Conservation (phyloP, 2,113 vertebrate genomes). For the Marmota monax region DNA sequence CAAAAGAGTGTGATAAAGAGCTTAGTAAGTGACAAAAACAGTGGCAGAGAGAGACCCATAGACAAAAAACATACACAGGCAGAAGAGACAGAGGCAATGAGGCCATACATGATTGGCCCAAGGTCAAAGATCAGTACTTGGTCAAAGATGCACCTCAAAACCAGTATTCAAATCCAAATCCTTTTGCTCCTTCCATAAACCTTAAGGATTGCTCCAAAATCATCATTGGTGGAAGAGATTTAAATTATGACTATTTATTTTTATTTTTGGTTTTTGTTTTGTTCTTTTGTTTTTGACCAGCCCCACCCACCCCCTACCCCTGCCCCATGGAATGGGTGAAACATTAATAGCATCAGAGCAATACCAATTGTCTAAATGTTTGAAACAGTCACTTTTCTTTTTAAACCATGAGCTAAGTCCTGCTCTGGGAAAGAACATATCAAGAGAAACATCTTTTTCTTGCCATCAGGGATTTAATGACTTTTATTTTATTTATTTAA, state of each 20-base stretch:
- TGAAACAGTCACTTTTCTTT: not conserved
- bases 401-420: not conserved
- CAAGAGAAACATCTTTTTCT: not conserved
- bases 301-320: fast-evolving
- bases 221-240: not conserved
- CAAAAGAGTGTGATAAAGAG: not conserved
- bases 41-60: not conserved
- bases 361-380: not conserved
- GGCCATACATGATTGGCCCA: not conserved
- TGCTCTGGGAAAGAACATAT: not conserved
- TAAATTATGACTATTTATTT: not conserved
- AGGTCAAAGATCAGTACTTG: not conserved
- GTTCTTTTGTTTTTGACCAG: not conserved
- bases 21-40: not conserved
- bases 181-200: not conserved
- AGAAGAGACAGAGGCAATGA: not conserved
- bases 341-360: not conserved
- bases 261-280: not conserved
- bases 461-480: slow-evolving; percentile 27
- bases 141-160: not conserved
- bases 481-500: not conserved
- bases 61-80: not conserved
- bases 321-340: not conserved
- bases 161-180: not conserved
- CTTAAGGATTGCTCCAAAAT: not conserved